Percentiles rank a stretch among this genome's conserved stretches.
These are phyloP conservation scores for Argya squamiceps DNA, from an alignment of 2,797 vertebrate genomes.

Conservation along the genomic window DNA sequence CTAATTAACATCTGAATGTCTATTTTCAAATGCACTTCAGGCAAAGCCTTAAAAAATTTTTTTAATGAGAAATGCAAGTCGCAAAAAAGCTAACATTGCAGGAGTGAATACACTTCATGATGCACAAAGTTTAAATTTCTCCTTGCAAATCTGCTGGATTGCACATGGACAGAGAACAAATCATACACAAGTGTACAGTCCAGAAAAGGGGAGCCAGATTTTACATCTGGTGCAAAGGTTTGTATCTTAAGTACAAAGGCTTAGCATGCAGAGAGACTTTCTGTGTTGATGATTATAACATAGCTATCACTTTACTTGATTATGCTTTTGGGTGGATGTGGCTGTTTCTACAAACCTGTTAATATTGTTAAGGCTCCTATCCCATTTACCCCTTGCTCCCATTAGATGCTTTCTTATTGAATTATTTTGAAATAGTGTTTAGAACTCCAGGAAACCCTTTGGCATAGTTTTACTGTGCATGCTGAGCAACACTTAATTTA, in stretches of 20 bases:
- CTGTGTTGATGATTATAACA: slow-evolving; percentile 47
- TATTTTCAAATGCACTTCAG: not conserved
- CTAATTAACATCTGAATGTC: not conserved
- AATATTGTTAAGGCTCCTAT: slow-evolving; percentile 50
- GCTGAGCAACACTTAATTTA: slow-evolving; percentile 8
- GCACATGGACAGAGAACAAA: slow-evolving; percentile 10
- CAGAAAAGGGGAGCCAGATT: slow-evolving; percentile 11
- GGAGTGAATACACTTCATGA: not conserved
- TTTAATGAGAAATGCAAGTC: not conserved
- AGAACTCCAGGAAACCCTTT: slow-evolving; percentile 17
- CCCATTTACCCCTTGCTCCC: slow-evolving; percentile 2
- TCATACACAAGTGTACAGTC: not conserved
- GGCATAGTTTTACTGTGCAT: slow-evolving; percentile 3
- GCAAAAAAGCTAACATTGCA: not conserved
- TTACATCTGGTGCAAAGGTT: slow-evolving; percentile 42
- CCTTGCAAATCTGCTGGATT: not conserved
- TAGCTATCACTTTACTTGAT: slow-evolving; percentile 25
- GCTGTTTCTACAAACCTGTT: slow-evolving; percentile 44
- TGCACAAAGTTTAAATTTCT: not conserved
- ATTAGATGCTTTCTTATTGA: slow-evolving; percentile 33
- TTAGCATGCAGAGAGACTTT: not conserved
- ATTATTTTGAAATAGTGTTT: slow-evolving; percentile 30
- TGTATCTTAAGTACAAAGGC: not conserved
- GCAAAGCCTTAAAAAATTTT: not conserved
- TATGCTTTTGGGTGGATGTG: slow-evolving; percentile 25